Evolutionary conservation across 2,797 vertebrate species (phyloP).

Genomic region (Tapirus indicus): DNA sequence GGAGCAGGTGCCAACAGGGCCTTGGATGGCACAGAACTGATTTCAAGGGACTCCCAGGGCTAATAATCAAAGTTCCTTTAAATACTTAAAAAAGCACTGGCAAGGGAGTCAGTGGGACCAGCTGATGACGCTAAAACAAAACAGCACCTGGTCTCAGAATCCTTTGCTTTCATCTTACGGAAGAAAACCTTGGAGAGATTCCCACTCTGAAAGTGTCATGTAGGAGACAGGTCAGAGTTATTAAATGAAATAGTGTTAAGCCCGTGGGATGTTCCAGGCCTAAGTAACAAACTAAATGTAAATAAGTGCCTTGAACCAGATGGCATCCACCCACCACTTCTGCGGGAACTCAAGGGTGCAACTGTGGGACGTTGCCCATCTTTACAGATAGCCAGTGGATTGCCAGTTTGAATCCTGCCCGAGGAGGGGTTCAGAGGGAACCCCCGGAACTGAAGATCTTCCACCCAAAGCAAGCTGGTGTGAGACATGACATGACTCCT

Average conservation of each 20-base stretch:
- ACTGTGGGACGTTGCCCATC: not conserved
- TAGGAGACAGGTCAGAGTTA: not conserved
- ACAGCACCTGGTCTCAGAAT: not conserved
- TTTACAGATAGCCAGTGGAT: not conserved
- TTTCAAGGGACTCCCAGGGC: not conserved
- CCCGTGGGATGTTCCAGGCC: not conserved
- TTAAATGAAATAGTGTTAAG: not conserved
- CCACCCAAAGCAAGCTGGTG: not conserved
- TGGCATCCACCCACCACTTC: not conserved
- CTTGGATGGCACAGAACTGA: not conserved
- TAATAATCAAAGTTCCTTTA: not conserved
- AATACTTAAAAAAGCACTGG: not conserved
- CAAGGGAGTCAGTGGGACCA: not conserved
- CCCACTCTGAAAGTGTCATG: not conserved
- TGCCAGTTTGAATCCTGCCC: not conserved
- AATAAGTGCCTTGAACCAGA: not conserved
- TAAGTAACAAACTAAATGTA: not conserved
- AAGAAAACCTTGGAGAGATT: not conserved
- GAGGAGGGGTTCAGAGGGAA: not conserved
- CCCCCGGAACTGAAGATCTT: not conserved
- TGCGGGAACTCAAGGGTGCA: not conserved
- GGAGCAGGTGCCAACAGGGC: not conserved
- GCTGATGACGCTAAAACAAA: not conserved
- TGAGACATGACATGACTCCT: not conserved
- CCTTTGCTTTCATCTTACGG: not conserved